Base-by-base conservation (phyloP, 2,888 invertebrate species). In the Thera britannica region DNA sequence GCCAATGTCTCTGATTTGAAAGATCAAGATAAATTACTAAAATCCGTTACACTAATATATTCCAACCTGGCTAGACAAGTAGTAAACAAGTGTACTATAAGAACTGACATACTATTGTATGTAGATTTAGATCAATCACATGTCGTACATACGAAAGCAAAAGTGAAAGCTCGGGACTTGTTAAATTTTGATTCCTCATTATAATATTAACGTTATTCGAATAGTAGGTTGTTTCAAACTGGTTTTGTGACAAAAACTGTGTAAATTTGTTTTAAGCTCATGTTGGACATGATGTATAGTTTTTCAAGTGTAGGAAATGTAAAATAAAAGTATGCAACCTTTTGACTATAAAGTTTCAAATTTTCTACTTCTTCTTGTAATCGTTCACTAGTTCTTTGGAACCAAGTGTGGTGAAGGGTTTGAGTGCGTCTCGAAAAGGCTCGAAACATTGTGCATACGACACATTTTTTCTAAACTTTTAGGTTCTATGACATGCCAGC, bases 81-180 rank as follows among this genome's bases (percentile, higher is more conserved):
- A 23, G 62, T 48, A 44, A 52, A 11, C 34, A 52, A 59, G 34
- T 56, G 63, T 68, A 67, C 68, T 58, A 52, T n/a, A 34, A 52
- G 34, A 35, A 58, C 41, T 12, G 23, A 60, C 54, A 61, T 59
- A 48, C 52, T 55, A 67, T 67, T 63, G 58, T 61, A 66, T 67
- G 60, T 65, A 60, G 65, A 66, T 67, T 58, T 65, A 60, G 65
- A 72, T 68, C 58, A 73, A 62, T 68, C 62, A 61, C 41, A 57
- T 67, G 68, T 65, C 55, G 58, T 73, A 68, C 67, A 72, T 63
- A 67, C 65, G 51, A 74, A 74, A 70, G 55, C 67, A 73, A 77
- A 73, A 76, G 77, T 76, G 76, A 77, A 77, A 77, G 77, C 64
- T 67, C 46, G 57, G 36, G 61, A 65, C 62, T 46, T 65, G 56